These are phyloP conservation scores for Aegotheles bennettii DNA, from an alignment of 2,113 vertebrate genomes.

Conservation along the genomic window DNA sequence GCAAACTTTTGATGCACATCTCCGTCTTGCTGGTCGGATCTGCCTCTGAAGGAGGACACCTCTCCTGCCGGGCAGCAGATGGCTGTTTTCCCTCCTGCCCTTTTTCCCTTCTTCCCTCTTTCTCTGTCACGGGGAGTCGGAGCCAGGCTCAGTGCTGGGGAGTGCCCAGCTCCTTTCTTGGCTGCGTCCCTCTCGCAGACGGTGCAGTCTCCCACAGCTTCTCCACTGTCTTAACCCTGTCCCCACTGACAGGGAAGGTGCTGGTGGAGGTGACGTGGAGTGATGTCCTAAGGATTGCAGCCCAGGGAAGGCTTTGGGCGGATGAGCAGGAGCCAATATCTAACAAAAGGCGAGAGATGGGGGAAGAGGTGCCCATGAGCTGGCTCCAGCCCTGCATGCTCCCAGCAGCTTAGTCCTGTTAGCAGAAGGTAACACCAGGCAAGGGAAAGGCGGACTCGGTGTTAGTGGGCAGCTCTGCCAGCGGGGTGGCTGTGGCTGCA, in stretches of 20 bases:
- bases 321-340: neutral
- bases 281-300: neutral
- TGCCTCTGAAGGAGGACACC: neutral
- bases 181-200: neutral
- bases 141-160: neutral
- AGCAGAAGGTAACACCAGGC: neutral
- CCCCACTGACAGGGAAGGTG: neutral
- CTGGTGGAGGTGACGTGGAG: neutral
- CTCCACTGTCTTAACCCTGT: neutral
- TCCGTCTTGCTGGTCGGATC: neutral
- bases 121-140: neutral
- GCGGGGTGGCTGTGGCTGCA: rapidly evolving
- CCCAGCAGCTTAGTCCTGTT: rapidly evolving
- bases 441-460: rapidly evolving
- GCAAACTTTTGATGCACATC: conserved; percentile 29
- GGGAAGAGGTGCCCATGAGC: neutral
- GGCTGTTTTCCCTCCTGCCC: neutral
- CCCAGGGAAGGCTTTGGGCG: neutral
- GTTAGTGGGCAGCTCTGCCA: neutral
- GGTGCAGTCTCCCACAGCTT: neutral
- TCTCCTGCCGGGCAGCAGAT: neutral
- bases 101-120: neutral
- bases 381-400: neutral
- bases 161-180: neutral
- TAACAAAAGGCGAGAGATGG: neutral